These are phyloP conservation scores for Meda fulgida DNA, from an alignment of 2,797 vertebrate species.

Conservation along the genomic window DNA sequence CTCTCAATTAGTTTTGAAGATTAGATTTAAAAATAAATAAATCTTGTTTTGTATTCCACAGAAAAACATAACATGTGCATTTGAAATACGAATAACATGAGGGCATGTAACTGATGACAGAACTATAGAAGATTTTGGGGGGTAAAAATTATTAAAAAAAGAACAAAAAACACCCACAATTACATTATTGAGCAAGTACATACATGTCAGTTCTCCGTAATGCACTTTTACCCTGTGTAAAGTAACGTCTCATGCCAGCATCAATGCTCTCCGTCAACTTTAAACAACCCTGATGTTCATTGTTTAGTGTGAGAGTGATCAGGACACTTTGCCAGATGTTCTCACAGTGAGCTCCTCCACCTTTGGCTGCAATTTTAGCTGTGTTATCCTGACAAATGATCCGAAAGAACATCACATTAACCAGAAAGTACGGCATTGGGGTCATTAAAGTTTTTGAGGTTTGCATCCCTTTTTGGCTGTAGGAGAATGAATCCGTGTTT, in stretches of 20 bases:
- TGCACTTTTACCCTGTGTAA: neutral
- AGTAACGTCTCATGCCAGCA: neutral
- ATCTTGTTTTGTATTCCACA: neutral
- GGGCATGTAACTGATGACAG: neutral
- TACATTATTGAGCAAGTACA: neutral
- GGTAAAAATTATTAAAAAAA: neutral
- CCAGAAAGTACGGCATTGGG: slow-evolving; percentile 13
- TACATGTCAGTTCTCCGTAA: neutral
- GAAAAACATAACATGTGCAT: neutral
- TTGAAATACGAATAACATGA: neutral
- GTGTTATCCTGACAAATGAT: slow-evolving; percentile 28
- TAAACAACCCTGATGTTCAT: slow-evolving; percentile 27
- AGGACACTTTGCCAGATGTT: slow-evolving; percentile 34
- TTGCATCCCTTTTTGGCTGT: neutral
- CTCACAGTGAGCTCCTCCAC: slow-evolving; percentile 15
- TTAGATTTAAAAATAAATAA: neutral
- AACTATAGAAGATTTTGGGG: neutral
- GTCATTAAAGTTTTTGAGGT: slow-evolving; percentile 16
- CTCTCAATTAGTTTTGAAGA: neutral
- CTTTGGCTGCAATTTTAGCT: slow-evolving; percentile 33
- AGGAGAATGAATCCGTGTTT: slow-evolving; percentile 1
- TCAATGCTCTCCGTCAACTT: slow-evolving; percentile 6
- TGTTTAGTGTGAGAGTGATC: neutral
- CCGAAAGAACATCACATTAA: slow-evolving; percentile 10
- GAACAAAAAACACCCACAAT: neutral